phyloP scores from a whole-genome alignment of 2,888 invertebrate genomes.

The Suillia variegata region DNA sequence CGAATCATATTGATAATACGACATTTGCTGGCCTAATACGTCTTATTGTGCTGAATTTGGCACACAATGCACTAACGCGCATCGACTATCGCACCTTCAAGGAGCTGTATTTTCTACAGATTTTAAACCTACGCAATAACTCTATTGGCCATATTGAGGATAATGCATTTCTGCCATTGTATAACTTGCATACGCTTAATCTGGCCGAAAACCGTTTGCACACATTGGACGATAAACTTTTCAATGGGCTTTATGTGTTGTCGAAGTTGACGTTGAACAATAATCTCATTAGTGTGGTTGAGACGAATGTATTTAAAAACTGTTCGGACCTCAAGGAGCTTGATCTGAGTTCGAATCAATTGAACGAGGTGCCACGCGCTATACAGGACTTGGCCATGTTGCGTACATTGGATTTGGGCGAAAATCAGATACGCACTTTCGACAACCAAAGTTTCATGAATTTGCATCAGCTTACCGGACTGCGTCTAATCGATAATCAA shows the following conservation, averaged over 20 bases:
- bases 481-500: conserved; percentile 89
- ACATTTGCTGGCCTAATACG: conserved; percentile 87
- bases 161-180: conserved; percentile 83
- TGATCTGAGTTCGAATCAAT: conserved; percentile 85
- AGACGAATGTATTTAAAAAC: conserved; percentile 83
- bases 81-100: conserved; percentile 85
- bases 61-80: conserved; percentile 81
- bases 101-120: conserved; percentile 84
- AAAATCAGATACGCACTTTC: conserved; percentile 86
- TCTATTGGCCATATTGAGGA: conserved; percentile 88
- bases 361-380: conserved; percentile 81
- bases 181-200: conserved; percentile 87
- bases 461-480: conserved; percentile 82
- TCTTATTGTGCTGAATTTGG: conserved; percentile 81
- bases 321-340: conserved; percentile 87
- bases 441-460: conserved; percentile 83
- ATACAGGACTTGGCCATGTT: conserved; percentile 81
- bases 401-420: conserved; percentile 87
- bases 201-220: conserved; percentile 86
- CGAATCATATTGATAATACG: conserved; percentile 82
- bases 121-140: conserved; percentile 83
- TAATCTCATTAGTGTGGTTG: conserved; percentile 79
- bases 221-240: conserved; percentile 78
- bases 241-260: conserved; percentile 82
- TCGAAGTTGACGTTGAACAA: conserved; percentile 85